These are phyloP conservation scores for Plebejus argus DNA, from an alignment of 2,888 invertebrate species.

Conservation along the genomic window DNA sequence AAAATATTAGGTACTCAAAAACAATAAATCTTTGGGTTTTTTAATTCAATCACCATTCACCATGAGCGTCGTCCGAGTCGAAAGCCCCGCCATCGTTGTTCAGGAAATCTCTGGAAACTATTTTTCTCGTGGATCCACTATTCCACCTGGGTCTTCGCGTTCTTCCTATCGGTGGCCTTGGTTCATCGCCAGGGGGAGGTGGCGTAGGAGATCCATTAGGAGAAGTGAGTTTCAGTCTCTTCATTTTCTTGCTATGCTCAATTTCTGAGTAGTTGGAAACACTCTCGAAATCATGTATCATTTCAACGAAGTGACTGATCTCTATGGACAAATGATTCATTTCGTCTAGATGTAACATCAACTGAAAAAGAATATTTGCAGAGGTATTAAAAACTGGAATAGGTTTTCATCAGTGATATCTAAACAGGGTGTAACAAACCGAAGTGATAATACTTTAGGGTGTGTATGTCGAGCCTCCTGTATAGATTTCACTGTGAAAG, in stretches of 20 bases:
- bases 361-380: slow-evolving; percentile 34
- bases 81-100: slow-evolving; percentile 41
- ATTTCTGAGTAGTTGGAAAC: background rate
- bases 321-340: slow-evolving; percentile 42
- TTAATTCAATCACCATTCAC: background rate
- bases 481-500: too few relatives aligned
- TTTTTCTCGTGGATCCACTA: background rate
- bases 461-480: too few relatives aligned
- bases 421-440: too few relatives aligned
- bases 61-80: slow-evolving; percentile 40
- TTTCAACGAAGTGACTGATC: slow-evolving; percentile 40
- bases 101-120: background rate
- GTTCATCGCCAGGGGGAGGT: background rate
- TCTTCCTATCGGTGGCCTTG: background rate
- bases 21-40: too few relatives aligned
- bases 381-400: background rate
- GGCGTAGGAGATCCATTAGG: background rate
- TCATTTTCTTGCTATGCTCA: background rate
- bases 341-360: slow-evolving; percentile 38
- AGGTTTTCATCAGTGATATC: too few relatives aligned
- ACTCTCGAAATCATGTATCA: slow-evolving; percentile 38
- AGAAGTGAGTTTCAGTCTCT: background rate
- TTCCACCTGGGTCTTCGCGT: background rate
- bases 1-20: too few relatives aligned
- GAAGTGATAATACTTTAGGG: too few relatives aligned